Base-by-base conservation (phyloP, 2,797 vertebrate genomes). In the Acrossocheilus wenchowensis region DNA sequence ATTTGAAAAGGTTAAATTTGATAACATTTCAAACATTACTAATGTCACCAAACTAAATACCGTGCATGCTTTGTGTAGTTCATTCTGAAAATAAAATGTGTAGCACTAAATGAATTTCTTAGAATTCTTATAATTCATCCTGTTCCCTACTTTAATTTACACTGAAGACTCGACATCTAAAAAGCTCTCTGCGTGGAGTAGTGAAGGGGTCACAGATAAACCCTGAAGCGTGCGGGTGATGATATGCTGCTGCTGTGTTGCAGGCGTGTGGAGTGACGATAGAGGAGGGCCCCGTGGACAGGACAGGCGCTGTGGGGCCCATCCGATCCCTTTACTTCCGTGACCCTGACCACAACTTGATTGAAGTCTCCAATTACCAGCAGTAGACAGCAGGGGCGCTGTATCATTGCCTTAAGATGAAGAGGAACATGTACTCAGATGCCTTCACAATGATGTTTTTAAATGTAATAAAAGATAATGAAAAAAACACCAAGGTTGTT, bases 301-400 rank as follows among this genome's bases (percentile, higher is more conserved):
- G 97, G 91, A 98, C 89, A 0, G 97, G 97, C 4, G 96, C 97
- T 1, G 78, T 95, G 87, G 97, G 97, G 2, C 88, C 95, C 7
- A 97, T 98, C 88, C 95, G 89, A 41, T 99, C 97, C 0, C 78
- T 98, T 72, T 99, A 98, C 92, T 97, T 98, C 86, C 93, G 95
- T 92, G 97, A 99, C 88, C 97, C 97, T 0, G 96, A 98, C 26
- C 82, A 94, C 87, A 99, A 99, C 89, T 95, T 98, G 74, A 96
- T 97, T 0, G 97, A 99, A 89, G 95, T 98, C 41, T 98, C 97
- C 83, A 97, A 94, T 91, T 99, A 97, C 83, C 88, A 89, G 21
- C 64, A 50, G 34, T 68, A 81, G 60, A 34, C 78, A 83, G 54
- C 71, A 81, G 73, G 86, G 57, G 74, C 11, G 10, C 9, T 71